phyloP scores from a whole-genome alignment of 2,888 invertebrate species.

The Endomychus coccineus region DNA sequence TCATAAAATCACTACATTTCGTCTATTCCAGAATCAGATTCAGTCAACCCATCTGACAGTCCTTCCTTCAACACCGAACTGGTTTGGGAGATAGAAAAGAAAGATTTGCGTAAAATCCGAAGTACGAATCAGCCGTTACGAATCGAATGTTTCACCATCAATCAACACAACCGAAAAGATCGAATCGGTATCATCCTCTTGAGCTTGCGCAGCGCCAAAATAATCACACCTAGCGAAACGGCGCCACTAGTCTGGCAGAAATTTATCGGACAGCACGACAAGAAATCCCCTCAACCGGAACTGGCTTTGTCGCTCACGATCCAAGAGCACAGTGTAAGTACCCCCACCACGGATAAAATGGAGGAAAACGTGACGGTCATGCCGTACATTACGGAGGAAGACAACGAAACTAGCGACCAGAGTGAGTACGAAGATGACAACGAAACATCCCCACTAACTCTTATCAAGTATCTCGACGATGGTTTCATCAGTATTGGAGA shows the following conservation, averaged over 20 bases:
- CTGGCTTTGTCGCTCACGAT: conserved; percentile 53
- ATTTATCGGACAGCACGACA: conserved; percentile 47
- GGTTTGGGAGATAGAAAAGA: conserved; percentile 72
- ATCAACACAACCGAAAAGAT: conserved; percentile 51
- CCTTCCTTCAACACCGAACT: conserved; percentile 66
- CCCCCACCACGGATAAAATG: conserved; percentile 16
- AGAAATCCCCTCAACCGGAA: conserved; percentile 50
- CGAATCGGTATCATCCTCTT: conserved; percentile 63
- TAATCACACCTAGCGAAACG: conserved; percentile 48
- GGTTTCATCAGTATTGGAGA: conserved; percentile 51
- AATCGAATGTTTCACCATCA: conserved; percentile 57
- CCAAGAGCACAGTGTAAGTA: conserved; percentile 45
- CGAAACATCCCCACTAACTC: conserved; percentile 16
- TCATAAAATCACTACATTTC: conserved; percentile 16
- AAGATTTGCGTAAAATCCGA: conserved; percentile 62
- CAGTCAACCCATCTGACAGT: conserved; percentile 49
- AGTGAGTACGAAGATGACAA: conserved; percentile 12
- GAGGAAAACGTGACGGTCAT: conserved; percentile 15
- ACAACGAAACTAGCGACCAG: conserved; percentile 13
- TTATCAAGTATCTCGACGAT: conserved; percentile 47
- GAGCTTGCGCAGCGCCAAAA: conserved; percentile 62
- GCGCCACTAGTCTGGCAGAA: conserved; percentile 55
- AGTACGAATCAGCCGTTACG: conserved; percentile 67
- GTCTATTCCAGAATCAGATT: conserved; percentile 55
- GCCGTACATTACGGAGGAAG: conserved; percentile 29